phyloP scores from a whole-genome alignment of 2,113 vertebrate species.

The Mobula hypostoma region DNA sequence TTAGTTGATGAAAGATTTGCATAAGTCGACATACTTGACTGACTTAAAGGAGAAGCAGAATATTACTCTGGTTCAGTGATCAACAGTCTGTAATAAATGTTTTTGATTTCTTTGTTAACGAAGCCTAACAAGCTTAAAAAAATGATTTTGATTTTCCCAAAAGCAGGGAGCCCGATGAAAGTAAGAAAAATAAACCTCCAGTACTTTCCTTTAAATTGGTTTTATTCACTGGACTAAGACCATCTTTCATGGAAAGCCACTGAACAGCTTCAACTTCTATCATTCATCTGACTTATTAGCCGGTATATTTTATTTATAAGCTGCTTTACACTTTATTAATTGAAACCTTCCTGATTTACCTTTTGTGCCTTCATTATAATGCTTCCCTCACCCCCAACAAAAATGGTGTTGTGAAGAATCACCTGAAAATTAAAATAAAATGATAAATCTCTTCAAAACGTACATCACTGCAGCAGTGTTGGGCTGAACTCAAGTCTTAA shows the following conservation, averaged over 20 bases:
- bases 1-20: not conserved
- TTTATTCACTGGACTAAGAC: not conserved
- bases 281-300: not conserved
- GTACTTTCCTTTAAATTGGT: constrained; percentile 2
- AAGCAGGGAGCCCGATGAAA: not conserved
- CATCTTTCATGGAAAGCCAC: not conserved
- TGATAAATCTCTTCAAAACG: constrained; percentile 13
- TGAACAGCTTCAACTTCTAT: constrained; percentile 4
- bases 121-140: not conserved
- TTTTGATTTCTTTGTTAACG: not conserved
- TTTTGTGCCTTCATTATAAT: not conserved
- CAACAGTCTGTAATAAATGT: not conserved
- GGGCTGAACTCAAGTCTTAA: not conserved
- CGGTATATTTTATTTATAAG: constrained; percentile 17
- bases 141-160: not conserved
- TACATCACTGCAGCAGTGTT: not conserved
- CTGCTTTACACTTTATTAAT: constrained; percentile 19
- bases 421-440: not conserved
- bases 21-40: not conserved
- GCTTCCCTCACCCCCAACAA: not conserved
- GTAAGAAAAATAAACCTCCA: not conserved
- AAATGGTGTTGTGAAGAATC: not conserved
- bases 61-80: not conserved
- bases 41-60: not conserved
- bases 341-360: constrained; percentile 19